Evolutionary conservation across 1,140 invertebrate genomes (phyloP), one percentile per base, ranked within the genome.

Genomic region (Diorhabda carinulata): DNA sequence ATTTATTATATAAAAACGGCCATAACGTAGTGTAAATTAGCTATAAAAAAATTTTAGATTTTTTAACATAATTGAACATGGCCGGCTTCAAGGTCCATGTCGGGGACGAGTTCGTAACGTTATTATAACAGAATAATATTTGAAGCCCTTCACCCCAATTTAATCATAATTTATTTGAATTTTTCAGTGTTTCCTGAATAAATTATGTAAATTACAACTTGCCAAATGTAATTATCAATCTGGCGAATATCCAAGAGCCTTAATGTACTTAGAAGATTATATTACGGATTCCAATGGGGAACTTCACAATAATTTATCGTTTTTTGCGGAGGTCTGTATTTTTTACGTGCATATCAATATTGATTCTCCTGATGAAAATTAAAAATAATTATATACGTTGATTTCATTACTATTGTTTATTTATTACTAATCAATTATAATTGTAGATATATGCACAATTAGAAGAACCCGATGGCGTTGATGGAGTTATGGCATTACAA

Each of bases 381-480:
- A 52, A 52, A 52, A 4, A 3, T 52, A 6, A 52, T 52, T 52
- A 52, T 25, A 25, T 25, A 25, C 25, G 25, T 25, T 25, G 25
- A 25, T 25, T 25, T 25, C 25, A 1, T 52, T 52, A 52, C n/a
- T 4, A 2, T 4, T 52, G 47, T 52, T 8, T 52, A 52, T 6
- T 2, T 52, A 52, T 52, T 52, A 8, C 2, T 52, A 52, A 2
- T 52, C 6, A 52, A 8, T 52, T 52, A 8, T 52, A 8, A n/a
- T 70, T 70, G 47, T 61, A 79, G 81, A 90, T 93, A 74, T 92
- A 93, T 78, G 89, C 88, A 0, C 82, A 90, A 71, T 77, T 94
- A 25, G 88, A 92, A 78, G 91, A 94, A 78, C 85, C 90, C 0
- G 92, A 94, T 79, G 89, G 89, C 52, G 87, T 93, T 3, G 87